Conservation (phyloP, 2,113 vertebrate genomes). For the Benitochromis conjunctus region DNA sequence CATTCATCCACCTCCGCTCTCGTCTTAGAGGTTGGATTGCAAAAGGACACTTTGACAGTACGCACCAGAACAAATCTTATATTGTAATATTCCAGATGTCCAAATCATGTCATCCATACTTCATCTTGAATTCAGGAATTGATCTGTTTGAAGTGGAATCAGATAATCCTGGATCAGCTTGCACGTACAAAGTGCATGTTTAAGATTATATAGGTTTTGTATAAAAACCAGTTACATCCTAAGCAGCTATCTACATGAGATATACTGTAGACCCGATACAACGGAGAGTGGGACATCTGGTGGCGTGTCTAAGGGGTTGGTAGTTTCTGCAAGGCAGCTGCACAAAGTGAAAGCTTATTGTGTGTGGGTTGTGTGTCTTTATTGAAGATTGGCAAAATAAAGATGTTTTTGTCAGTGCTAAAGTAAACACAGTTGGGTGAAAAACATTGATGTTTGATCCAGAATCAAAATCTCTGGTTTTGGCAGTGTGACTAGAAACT, state of each 20-base stretch:
- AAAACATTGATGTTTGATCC: background rate
- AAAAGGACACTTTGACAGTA: background rate
- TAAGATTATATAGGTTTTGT: background rate
- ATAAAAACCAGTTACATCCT: background rate
- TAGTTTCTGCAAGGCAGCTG: background rate
- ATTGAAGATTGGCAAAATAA: background rate
- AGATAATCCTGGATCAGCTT: background rate
- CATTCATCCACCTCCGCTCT: background rate
- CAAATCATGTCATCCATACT: background rate
- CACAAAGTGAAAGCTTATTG: background rate
- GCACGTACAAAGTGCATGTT: background rate
- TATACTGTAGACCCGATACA: background rate
- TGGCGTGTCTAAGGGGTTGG: background rate
- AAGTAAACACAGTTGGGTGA: constrained; percentile 2
- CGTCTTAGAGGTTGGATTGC: background rate
- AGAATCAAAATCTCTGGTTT: background rate
- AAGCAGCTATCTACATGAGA: background rate
- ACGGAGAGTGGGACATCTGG: background rate
- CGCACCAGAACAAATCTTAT: background rate
- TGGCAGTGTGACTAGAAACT: background rate
- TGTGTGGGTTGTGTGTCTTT: background rate
- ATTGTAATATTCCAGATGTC: background rate
- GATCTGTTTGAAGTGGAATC: background rate
- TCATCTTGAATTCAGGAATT: background rate
- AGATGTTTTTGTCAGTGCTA: background rate